Evolutionary conservation across 2,113 vertebrate genomes (phyloP).

Genomic region (Micronycteris hirsuta): DNA sequence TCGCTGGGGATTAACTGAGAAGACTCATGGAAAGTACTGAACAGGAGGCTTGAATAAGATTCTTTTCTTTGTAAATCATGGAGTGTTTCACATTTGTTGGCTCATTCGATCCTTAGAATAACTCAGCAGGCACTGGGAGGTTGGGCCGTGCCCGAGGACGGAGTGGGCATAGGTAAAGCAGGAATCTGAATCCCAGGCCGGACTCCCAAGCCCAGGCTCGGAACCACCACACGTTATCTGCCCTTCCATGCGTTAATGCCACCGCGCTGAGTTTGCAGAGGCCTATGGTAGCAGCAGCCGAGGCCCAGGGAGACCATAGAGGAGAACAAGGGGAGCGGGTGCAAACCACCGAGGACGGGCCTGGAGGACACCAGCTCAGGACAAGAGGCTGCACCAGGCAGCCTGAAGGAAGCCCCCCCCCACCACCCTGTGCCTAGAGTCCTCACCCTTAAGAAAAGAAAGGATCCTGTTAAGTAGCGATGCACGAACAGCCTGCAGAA

Average conservation of each 20-base stretch:
- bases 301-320: neutral
- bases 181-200: neutral
- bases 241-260: neutral
- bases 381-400: neutral
- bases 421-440: neutral
- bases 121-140: neutral
- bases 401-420: neutral
- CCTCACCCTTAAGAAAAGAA: neutral
- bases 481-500: neutral
- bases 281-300: neutral
- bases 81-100: neutral
- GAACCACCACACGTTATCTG: neutral
- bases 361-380: neutral
- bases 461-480: neutral
- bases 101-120: neutral
- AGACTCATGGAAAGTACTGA: neutral
- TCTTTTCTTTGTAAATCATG: neutral
- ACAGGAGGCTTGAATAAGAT: neutral
- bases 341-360: neutral
- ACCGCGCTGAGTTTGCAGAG: neutral
- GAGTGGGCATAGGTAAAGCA: neutral
- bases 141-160: neutral
- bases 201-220: neutral
- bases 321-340: neutral
- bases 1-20: neutral